Base-by-base conservation (phyloP, 2,113 vertebrate species). In the Tachysurus vachellii region DNA sequence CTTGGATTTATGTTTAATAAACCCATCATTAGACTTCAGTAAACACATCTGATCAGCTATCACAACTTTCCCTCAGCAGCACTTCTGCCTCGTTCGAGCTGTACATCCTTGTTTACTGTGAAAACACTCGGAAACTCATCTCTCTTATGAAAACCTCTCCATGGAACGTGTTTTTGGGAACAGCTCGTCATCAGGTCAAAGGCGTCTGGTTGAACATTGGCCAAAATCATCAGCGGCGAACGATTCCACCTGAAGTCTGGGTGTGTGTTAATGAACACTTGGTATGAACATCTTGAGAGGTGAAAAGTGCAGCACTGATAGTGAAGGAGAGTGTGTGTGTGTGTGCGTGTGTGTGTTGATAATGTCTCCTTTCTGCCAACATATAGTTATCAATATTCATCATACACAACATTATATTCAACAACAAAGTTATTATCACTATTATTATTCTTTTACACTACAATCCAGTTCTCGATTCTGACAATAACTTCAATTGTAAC, bases 181-280 rank as follows among this genome's bases (percentile, higher is more conserved):
- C 28, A 23, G 79, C 31, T 80, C 31, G 10, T 5, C 61, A 50
- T 88, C 59, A 16, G 47, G 75, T 56, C 36, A 84, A 44, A 16
- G 62, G 21, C 50, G 75, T 68, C 88, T 84, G 81, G 64, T 71
- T 85, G 81, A 64, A 28, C 0, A 6, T 14, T 42, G 54, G 85
- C 88, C 85, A 89, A 89, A 83, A 47, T 70, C 83, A 89, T 80
- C 85, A 89, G 50, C 31, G 11, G 77, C 47, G 31, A 62, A 66
- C 68, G 79, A 88, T 88, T 85, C 42, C 14, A 19, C 68, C 19
- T 56, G 84, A 85, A 59, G 88, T 76, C 57, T 68, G 19, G 61
- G 82, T 61, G 36, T 44, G 50, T 17, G 13, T 16, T 83, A 81
- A 83, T 86, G 81, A 89, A 82, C 57, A 8, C 28, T 76, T 76